phyloP scores from a whole-genome alignment of 2,113 vertebrate genomes.

The Mola mola region DNA sequence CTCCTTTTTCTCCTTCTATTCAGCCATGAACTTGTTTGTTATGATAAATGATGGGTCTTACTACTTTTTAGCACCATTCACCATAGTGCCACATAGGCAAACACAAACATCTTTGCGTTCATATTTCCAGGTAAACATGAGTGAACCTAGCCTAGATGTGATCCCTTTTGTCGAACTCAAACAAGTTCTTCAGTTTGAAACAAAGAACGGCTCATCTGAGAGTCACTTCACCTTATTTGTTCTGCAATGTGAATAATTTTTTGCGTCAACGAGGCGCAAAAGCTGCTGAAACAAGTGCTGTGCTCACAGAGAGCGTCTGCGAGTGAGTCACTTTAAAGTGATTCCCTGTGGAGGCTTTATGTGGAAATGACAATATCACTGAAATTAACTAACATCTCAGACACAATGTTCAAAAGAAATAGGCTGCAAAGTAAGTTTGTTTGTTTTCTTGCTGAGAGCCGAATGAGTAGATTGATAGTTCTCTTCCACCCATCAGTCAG shows the following conservation, averaged over 20 bases:
- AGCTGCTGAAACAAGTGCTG: slow-evolving; percentile 22
- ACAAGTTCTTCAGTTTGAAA: slow-evolving; percentile 31
- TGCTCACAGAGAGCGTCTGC: slow-evolving; percentile 9
- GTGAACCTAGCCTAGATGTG: slow-evolving; percentile 5
- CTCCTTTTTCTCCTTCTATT: slow-evolving; percentile 20
- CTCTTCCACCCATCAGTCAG: too few species aligned
- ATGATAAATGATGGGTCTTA: too few species aligned
- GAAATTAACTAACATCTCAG: background rate
- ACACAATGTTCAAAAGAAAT: too few species aligned
- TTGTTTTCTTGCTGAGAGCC: slow-evolving; percentile 1
- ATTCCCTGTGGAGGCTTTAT: slow-evolving; percentile 9
- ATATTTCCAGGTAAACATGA: too few species aligned
- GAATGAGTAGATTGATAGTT: background rate
- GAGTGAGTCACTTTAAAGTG: slow-evolving; percentile 20
- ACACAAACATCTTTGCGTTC: too few species aligned
- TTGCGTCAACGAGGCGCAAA: slow-evolving; percentile 6
- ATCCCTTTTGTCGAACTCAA: slow-evolving; percentile 6
- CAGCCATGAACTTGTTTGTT: slow-evolving; percentile 2
- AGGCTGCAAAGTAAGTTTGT: too few species aligned
- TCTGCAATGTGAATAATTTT: slow-evolving; percentile 36
- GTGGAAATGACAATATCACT: background rate
- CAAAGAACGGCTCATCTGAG: slow-evolving; percentile 25
- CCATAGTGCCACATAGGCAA: too few species aligned
- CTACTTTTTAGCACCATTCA: too few species aligned
- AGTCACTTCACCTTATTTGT: slow-evolving; percentile 4